Percentiles rank a stretch among this genome's conserved stretches.
These are phyloP conservation scores for Macrostomum lignano DNA, from an alignment of 1,140 invertebrate genomes.

Conservation along the genomic window DNA sequence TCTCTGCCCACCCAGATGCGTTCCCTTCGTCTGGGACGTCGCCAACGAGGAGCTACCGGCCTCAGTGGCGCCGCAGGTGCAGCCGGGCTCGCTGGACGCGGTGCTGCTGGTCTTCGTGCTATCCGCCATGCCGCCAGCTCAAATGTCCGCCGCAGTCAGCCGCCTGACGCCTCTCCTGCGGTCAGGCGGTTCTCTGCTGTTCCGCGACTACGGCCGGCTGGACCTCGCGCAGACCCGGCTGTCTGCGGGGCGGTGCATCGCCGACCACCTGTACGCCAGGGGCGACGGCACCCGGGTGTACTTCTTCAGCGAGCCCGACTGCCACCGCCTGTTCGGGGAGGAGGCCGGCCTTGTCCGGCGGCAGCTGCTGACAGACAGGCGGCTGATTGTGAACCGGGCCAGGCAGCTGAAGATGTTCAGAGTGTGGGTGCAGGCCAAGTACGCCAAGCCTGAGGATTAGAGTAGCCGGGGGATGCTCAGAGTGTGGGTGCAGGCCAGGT, in stretches of 20 bases:
- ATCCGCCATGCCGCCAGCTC: conserved; percentile 59
- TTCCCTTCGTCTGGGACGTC: too few relatives aligned
- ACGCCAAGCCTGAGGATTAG: too few relatives aligned
- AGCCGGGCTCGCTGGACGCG: conserved; percentile 46
- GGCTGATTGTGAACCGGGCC: conserved; percentile 75
- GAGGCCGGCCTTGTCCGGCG: conserved; percentile 36
- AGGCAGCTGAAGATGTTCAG: conserved; percentile 81
- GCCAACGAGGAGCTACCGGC: conserved; percentile 12
- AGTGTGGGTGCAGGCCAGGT: too few relatives aligned
- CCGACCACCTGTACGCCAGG: conserved; percentile 74
- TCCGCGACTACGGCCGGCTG: conserved; percentile 80
- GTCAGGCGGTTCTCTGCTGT: conserved; percentile 61
- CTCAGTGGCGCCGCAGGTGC: neutral
- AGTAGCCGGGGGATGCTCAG: too few relatives aligned
- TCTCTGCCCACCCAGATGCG: too few relatives aligned
- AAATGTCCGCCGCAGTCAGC: conserved; percentile 42
- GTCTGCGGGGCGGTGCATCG: conserved; percentile 56
- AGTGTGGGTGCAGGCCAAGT: conserved; percentile 86
- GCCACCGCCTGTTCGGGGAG: conserved; percentile 14
- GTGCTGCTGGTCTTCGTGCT: conserved; percentile 79
- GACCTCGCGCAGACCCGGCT: conserved; percentile 89
- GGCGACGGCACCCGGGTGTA: conserved; percentile 92
- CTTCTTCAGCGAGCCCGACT: conserved; percentile 57
- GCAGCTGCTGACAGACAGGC: conserved; percentile 54
- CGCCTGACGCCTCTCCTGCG: conserved; percentile 53